Evolutionary conservation across 2,888 invertebrate genomes (phyloP), one percentile per base, ranked within the genome.

Genomic region (Andrena camellia): DNA sequence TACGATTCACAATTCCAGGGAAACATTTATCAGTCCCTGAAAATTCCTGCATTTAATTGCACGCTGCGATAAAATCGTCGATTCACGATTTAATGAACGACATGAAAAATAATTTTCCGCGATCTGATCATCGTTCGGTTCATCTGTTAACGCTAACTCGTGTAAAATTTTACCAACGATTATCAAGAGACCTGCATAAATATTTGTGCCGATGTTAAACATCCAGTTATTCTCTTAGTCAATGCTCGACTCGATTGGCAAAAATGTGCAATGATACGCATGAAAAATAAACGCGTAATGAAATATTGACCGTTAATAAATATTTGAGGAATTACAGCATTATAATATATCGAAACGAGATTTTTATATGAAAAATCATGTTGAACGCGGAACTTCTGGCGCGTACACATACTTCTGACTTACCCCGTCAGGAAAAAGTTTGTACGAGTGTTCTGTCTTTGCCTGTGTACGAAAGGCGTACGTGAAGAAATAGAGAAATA

Each of bases 321-420:
- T 69, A 63, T 71, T 77, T 52, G 42, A 52, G 23, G 4, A 29
- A 29, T 52, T 20, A 31, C 71, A 64, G n/a, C 2, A 29, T n/a
- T 4, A 23, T 20, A 13, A 8, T 42, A 8, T 29, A 60, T 10
- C 57, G 67, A 52, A 31, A 23, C 31, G 59, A 42, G 35, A 78
- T 78, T 73, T 67, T 52, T 67, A 42, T 74, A 67, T 66, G 62
- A 52, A 67, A 78, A 78, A 78, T 74, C 66, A 85, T 81, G 73
- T 80, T 72, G 57, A 66, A 84, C 80, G 62, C 81, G 72, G 81
- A 72, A 84, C 76, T 74, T 60, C 64, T 50, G 67, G 20, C 59
- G 50, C 57, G 31, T 72, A 29, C 35, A 66, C 77, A 29, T 64
- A 17, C 42, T 17, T 17, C 42, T 42, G 42, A 42, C 52, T 33